These are phyloP conservation scores for Macaca nemestrina DNA, from an alignment of 2,113 vertebrate genomes.

Conservation along the genomic window DNA sequence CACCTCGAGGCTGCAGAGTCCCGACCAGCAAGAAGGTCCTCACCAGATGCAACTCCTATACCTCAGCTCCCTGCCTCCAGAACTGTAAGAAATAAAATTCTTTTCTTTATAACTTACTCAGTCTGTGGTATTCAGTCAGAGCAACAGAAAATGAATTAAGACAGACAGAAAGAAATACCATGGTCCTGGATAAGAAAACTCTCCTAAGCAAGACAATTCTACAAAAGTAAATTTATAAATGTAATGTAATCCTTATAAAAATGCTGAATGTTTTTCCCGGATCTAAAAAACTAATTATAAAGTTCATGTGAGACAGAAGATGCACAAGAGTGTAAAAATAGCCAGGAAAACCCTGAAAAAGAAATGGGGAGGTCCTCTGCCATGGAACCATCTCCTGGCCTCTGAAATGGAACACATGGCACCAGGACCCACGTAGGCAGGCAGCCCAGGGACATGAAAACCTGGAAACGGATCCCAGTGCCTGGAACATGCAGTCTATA, in stretches of 20 bases:
- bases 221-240: not conserved
- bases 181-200: not conserved
- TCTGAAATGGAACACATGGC: rapidly evolving
- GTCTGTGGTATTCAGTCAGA: not conserved
- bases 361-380: not conserved
- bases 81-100: not conserved
- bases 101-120: not conserved
- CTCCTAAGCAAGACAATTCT: not conserved
- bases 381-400: not conserved
- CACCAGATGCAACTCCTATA: not conserved
- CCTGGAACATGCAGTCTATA: rapidly evolving
- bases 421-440: too few species aligned
- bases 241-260: not conserved
- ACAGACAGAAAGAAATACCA: not conserved
- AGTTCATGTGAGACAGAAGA: not conserved
- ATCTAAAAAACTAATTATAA: not conserved
- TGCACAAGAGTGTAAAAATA: not conserved
- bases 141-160: not conserved
- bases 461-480: not conserved
- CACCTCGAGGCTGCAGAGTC: not conserved
- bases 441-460: too few species aligned
- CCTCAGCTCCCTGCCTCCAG: not conserved
- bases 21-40: not conserved
- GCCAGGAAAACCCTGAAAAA: not conserved
- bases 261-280: not conserved